Conservation (phyloP, 2,888 invertebrate genomes). For the Gisinianus flammeolus region DNA sequence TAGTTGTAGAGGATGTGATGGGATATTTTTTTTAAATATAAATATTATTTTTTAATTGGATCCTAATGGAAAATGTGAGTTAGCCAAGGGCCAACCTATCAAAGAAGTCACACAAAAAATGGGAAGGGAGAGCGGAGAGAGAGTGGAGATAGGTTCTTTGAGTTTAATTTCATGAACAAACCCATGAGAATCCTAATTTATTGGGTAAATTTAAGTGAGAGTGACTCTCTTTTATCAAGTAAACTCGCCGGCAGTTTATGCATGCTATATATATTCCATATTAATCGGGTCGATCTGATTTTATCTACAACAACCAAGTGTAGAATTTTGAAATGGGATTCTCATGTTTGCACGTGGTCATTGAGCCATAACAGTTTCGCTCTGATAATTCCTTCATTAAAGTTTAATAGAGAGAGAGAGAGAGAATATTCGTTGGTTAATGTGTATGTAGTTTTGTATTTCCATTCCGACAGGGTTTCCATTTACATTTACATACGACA, state of each 20-base stretch:
- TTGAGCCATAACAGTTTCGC: neutral
- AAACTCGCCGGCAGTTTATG: too few relatives aligned
- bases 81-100: too few relatives aligned
- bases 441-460: neutral
- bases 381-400: slow-evolving; percentile 7
- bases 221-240: neutral
- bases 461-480: neutral
- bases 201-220: neutral
- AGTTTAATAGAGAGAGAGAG: neutral
- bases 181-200: neutral
- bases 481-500: neutral
- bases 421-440: neutral
- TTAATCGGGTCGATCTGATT: too few relatives aligned
- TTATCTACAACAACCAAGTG: too few relatives aligned
- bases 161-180: neutral
- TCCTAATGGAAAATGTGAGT: too few relatives aligned
- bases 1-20: too few relatives aligned
- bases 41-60: too few relatives aligned
- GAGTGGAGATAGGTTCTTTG: neutral
- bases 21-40: too few relatives aligned
- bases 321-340: too few relatives aligned
- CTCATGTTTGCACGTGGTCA: neutral
- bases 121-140: neutral
- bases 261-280: too few relatives aligned
- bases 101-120: neutral